Base-by-base conservation (phyloP, 2,113 vertebrate species). In the Dryoscopus gambensis region DNA sequence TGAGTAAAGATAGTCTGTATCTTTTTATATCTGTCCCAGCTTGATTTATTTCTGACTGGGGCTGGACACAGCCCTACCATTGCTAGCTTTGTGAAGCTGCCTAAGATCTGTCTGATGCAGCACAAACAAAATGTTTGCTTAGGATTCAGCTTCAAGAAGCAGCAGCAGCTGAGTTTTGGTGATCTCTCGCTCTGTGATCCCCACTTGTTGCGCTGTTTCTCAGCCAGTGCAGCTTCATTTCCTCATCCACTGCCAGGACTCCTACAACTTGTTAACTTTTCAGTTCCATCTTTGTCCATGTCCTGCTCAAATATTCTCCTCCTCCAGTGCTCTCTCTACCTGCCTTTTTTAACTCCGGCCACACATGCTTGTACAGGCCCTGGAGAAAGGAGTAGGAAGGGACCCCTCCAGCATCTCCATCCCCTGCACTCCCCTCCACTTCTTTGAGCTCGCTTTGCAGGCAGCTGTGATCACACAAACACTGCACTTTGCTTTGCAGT, bases 111-210 rank as follows among this genome's bases (percentile, higher is more conserved):
- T 79, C 64, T 84, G 71, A 47, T 68, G 63, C 10, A 80, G 42
- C 50, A 77, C 50, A 93, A 96, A 94, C 82, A 89, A 78, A 88
- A 84, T 59, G 46, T 90, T 85, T 95, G 89, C 52, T 86, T 87
- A 84, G n/a, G 65, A 67, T 93, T 90, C 56, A 27, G 16, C 82
- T 91, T 89, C 71, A 75, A 82, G 63, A 77, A 75, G 37, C 28
- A 82, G 71, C 83, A 93, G 64, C 82, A 95, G 64, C 83, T 76
- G 88, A 76, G 64, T 83, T 96, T 44, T 3, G 44, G 64, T 67
- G 42, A 84, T 75, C 44, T 88, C 47, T 57, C 89, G 70, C 63
- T 79, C 67, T 25, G 1, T 55, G 64, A 80, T 88, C 31, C 52
- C 52, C 14, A 18, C 68, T 90, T 67, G 28, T 64, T 91, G 39